Conservation (phyloP, 2,888 invertebrate genomes). For the Punctoribates punctum region DNA sequence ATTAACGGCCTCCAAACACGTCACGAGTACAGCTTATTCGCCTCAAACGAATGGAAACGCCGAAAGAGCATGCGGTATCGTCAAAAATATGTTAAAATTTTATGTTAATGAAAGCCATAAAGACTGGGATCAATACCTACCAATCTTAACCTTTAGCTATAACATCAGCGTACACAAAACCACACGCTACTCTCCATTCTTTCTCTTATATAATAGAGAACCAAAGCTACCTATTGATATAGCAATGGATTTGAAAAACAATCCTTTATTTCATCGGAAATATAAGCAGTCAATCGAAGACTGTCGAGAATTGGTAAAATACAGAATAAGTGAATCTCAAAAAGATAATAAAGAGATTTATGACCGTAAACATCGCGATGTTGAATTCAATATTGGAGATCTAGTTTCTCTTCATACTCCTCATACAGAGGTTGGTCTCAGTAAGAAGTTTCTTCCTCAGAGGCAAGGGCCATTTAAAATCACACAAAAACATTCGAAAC, state of each 20-base stretch:
- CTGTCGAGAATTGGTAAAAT: not conserved
- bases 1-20: conserved; percentile 21
- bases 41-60: conserved; percentile 40
- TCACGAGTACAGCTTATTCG: conserved; percentile 29
- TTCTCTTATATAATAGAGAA: conserved; percentile 35
- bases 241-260: not conserved
- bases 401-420: not conserved
- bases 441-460: not conserved
- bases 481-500: not conserved
- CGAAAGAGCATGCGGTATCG: conserved; percentile 36
- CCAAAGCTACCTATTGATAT: conserved; percentile 45
- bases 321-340: not conserved
- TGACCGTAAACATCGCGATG: not conserved
- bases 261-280: not conserved
- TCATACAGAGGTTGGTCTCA: not conserved
- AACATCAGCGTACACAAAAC: conserved; percentile 44
- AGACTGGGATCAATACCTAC: conserved; percentile 49
- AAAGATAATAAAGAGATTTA: not conserved
- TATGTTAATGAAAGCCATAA: conserved; percentile 46
- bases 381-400: not conserved
- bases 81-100: conserved; percentile 45
- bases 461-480: not conserved
- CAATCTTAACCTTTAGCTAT: conserved; percentile 48
- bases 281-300: not conserved
- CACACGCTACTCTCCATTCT: conserved; percentile 20